Evolutionary conservation across 2,113 vertebrate species (phyloP).

Genomic region (Vimba vimba): DNA sequence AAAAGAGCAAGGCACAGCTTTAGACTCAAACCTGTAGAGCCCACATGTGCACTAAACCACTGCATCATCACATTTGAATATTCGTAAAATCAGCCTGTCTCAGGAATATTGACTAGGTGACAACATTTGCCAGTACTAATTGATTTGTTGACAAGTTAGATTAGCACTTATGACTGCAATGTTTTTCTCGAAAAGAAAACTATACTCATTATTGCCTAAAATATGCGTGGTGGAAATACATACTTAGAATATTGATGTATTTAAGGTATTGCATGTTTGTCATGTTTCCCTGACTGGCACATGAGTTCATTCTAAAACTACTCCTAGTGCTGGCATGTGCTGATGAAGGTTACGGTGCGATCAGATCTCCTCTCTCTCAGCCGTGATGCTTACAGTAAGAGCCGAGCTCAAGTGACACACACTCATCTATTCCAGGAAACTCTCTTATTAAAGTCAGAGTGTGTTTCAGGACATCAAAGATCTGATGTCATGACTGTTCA

Average conservation of each 20-base stretch:
- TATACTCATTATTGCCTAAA: too few relatives aligned
- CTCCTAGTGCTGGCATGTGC: background rate
- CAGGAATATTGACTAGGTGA: too few relatives aligned
- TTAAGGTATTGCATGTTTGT: background rate
- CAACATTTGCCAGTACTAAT: too few relatives aligned
- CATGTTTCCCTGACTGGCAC: background rate
- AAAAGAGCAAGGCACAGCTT: background rate
- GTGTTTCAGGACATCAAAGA: background rate
- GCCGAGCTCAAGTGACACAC: conserved; percentile 57
- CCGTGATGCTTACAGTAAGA: conserved; percentile 48
- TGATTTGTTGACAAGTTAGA: too few relatives aligned
- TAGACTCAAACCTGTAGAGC: background rate
- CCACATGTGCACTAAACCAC: background rate
- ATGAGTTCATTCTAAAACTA: background rate
- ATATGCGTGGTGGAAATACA: background rate
- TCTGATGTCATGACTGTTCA: background rate
- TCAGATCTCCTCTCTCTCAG: conserved; percentile 13
- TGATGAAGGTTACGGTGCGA: background rate
- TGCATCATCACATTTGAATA: too few relatives aligned
- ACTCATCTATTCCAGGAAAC: conserved; percentile 60
- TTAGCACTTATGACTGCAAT: too few relatives aligned
- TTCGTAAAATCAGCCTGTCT: too few relatives aligned
- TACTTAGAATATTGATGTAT: background rate
- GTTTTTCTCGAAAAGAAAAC: too few relatives aligned
- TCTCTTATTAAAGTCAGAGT: conserved; percentile 42